phyloP scores from a whole-genome alignment of 2,888 invertebrate species.

The Panopea generosa region DNA sequence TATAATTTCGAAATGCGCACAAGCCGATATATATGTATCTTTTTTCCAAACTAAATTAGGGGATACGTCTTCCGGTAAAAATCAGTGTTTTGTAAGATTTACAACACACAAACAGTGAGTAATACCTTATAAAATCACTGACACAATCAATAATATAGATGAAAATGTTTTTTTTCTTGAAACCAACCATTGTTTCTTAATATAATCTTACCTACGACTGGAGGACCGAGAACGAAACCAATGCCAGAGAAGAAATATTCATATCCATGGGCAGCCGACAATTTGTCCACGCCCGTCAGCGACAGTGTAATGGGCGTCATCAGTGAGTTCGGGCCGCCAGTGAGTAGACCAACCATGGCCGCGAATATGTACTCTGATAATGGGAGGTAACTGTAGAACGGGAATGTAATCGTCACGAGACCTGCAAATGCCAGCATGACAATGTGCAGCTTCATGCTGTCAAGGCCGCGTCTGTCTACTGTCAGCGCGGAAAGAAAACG shows the following conservation, averaged over 20 bases:
- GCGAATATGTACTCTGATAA: slow-evolving; percentile 36
- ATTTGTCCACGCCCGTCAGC: slow-evolving; percentile 45
- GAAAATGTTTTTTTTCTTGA: too few species aligned
- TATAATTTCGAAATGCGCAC: too few species aligned
- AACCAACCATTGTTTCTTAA: too few species aligned
- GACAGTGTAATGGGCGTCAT: slow-evolving; percentile 57
- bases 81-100: too few species aligned
- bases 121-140: too few species aligned
- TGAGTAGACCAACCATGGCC: slow-evolving; percentile 45
- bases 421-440: slow-evolving; percentile 39
- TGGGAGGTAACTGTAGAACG: slow-evolving; percentile 30
- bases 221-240: slow-evolving; percentile 53
- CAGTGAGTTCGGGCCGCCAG: slow-evolving; percentile 58
- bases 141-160: too few species aligned
- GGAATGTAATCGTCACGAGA: slow-evolving; percentile 34
- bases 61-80: too few species aligned
- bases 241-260: slow-evolving; percentile 56
- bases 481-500: slow-evolving; percentile 38
- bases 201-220: slow-evolving; percentile 55
- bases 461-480: slow-evolving; percentile 18
- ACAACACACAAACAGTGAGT: too few species aligned
- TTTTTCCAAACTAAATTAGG: too few species aligned
- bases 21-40: too few species aligned
- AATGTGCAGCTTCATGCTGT: slow-evolving; percentile 35
- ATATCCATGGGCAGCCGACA: slow-evolving; percentile 58